Conservation (phyloP, 2,797 vertebrate genomes). For the Epinephelus coioides region DNA sequence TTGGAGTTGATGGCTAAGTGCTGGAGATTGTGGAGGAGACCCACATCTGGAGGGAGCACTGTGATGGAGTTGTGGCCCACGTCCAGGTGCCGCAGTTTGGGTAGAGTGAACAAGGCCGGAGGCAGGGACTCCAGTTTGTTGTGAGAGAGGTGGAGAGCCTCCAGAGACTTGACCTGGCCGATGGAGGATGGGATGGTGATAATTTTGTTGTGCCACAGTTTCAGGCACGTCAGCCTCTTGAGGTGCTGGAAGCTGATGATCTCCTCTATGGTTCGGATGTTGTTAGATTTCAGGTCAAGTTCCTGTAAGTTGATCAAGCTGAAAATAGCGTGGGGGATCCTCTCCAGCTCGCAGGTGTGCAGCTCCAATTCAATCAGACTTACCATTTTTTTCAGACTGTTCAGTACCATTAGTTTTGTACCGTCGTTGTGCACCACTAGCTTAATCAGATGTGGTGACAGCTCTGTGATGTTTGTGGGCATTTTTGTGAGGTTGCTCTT, state of each 20-base stretch:
- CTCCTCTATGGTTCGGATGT: slow-evolving; percentile 96
- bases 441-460: slow-evolving; percentile 94
- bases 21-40: slow-evolving; percentile 93
- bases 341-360: slow-evolving; percentile 95
- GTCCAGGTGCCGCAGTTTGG: slow-evolving; percentile 94
- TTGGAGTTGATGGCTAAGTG: slow-evolving; percentile 94
- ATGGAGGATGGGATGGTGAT: slow-evolving; percentile 95
- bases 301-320: slow-evolving; percentile 97
- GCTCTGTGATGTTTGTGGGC: slow-evolving; percentile 96
- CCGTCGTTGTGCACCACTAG: slow-evolving; percentile 97
- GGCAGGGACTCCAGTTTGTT: slow-evolving; percentile 96
- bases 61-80: slow-evolving; percentile 93
- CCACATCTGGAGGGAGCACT: slow-evolving; percentile 91
- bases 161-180: slow-evolving; percentile 93
- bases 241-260: slow-evolving; percentile 98
- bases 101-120: slow-evolving; percentile 91
- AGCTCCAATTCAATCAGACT: slow-evolving; percentile 94
- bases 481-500: slow-evolving; percentile 99
- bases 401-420: slow-evolving; percentile 94
- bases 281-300: slow-evolving; percentile 96
- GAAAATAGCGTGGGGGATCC: slow-evolving; percentile 97
- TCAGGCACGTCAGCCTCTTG: slow-evolving; percentile 96
- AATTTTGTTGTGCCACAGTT: slow-evolving; percentile 99
- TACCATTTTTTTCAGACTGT: slow-evolving; percentile 98
- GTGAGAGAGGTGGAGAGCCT: slow-evolving; percentile 95